Evolutionary conservation across 2,797 vertebrate species (phyloP).

Genomic region (Hafferia zeledoni): DNA sequence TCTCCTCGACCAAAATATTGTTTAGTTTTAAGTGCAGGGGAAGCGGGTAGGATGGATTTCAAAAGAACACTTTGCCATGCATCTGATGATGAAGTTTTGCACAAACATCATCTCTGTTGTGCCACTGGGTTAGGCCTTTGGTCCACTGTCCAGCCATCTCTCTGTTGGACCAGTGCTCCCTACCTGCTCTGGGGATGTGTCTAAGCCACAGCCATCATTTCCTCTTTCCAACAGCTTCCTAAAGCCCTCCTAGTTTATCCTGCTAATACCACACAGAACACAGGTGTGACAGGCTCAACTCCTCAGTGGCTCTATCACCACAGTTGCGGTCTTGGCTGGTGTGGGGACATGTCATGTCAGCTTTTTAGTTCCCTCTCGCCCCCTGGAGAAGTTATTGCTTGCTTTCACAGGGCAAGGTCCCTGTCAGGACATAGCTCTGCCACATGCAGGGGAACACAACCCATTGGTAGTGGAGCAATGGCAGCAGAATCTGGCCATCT

Average conservation of each 20-base stretch:
- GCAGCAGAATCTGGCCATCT: background rate
- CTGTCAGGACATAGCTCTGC: background rate
- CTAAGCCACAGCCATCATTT: background rate
- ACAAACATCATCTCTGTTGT: background rate
- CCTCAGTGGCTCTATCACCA: accelerated
- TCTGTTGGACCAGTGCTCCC: background rate
- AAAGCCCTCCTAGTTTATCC: background rate
- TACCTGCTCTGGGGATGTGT: background rate
- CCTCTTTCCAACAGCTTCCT: background rate
- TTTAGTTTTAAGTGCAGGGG: background rate
- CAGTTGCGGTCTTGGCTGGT: background rate
- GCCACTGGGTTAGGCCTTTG: background rate
- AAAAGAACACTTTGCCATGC: background rate
- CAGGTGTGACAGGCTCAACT: accelerated
- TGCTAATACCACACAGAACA: background rate
- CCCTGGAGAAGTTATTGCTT: background rate
- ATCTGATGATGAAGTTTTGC: background rate
- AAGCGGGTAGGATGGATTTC: background rate
- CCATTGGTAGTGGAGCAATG: background rate
- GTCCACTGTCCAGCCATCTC: background rate
- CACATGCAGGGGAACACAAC: background rate
- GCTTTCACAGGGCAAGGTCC: background rate
- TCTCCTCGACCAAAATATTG: background rate
- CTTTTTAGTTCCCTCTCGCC: background rate
- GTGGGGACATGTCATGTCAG: background rate